phyloP scores from a whole-genome alignment of 2,888 invertebrate genomes.

The Chrysomela aeneicollis region DNA sequence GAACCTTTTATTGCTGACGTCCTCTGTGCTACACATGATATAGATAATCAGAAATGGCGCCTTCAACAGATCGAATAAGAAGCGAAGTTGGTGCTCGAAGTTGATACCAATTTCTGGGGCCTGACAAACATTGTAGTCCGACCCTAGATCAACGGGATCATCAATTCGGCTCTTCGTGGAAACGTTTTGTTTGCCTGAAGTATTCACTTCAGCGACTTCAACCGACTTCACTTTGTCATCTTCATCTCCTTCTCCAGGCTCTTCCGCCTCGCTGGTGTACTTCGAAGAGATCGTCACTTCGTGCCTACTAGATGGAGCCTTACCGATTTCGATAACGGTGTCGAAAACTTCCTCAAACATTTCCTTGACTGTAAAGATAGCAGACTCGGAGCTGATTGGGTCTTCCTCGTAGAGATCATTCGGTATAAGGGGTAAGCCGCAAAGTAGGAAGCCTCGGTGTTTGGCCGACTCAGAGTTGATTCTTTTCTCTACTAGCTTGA shows the following conservation, averaged over 20 bases:
- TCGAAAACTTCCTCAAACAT: constrained; percentile 58
- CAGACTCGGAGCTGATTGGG: constrained; percentile 57
- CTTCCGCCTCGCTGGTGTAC: constrained; percentile 37
- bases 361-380: constrained; percentile 57
- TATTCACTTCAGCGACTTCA: constrained; percentile 47
- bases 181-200: neutral
- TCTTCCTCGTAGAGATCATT: constrained; percentile 58
- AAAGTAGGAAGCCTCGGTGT: constrained; percentile 72
- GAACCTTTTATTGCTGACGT: constrained; percentile 61
- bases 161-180: neutral
- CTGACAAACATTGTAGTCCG: constrained; percentile 43
- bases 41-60: constrained; percentile 64
- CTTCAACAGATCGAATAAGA: constrained; percentile 52
- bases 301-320: constrained; percentile 39
- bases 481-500: constrained; percentile 65
- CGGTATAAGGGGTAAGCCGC: constrained; percentile 71
- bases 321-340: constrained; percentile 39
- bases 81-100: constrained; percentile 55
- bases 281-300: constrained; percentile 42
- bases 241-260: constrained; percentile 42
- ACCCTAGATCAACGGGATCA: constrained; percentile 45
- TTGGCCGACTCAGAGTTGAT: constrained; percentile 63
- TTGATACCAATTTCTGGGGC: constrained; percentile 45
- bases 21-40: constrained; percentile 65
- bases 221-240: constrained; percentile 47